Base-by-base conservation (phyloP, 2,113 vertebrate species). In the Boulengeromyrus knoepffleri region DNA sequence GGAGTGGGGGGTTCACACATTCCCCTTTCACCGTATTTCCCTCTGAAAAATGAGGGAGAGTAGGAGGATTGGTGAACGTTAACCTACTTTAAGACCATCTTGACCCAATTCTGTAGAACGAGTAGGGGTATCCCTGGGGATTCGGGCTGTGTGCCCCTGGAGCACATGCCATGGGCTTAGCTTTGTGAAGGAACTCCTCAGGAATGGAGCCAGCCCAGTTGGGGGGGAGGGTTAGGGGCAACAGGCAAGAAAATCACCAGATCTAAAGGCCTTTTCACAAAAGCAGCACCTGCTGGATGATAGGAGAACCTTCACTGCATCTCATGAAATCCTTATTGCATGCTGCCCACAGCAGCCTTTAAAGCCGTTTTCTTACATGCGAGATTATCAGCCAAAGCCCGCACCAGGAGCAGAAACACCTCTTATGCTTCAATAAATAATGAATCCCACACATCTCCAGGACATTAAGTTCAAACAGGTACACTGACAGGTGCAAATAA, bases 51-150 rank as follows among this genome's bases (percentile, higher is more conserved):
- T 87, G 47, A n/a, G n/a, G 46, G 9, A 85, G 24, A 85, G 83
- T 2, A 47, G 39, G 42, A 89, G 42, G 90, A 88, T 90, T 27
- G 90, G 80, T 62, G 70, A 80, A 66, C 45, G 24, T 66, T 70
- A 90, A 88, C 90, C 85, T 70, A 90, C 85, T 90, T 91, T 80
- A 15, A 45, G 91, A 85, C 19, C 52, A 80, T 50, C 83, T 87
- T 90, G 91, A 91, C 91, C 91, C 58, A 90, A 53, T 94, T 93
- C 19, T 13, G 86, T 70, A 46, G 83, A 49, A 50, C 46, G 2
- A 12, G 15, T 49, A 88, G 50, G 70, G 19, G 77, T 15, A 27
- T 87, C 53, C 66, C 42, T 74, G 46, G 46, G 66, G 4, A 8
- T 83, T 53, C 5, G 10, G 21, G 12, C 5, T 6, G 36, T 19